phyloP scores from a whole-genome alignment of 2,797 vertebrate genomes.

The Melanotaenia boesemani region DNA sequence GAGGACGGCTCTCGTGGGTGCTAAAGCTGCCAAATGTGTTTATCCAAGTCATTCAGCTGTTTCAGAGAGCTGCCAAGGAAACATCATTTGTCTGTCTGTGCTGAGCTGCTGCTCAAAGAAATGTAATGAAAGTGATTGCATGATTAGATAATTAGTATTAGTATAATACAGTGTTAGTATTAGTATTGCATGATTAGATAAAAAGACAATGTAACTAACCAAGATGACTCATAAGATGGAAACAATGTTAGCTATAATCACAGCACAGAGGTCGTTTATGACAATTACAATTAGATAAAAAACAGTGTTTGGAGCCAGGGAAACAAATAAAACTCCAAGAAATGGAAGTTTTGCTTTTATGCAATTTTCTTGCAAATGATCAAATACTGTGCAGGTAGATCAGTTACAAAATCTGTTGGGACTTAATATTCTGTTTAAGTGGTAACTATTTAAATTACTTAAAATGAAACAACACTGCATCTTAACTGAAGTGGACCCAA shows the following conservation, averaged over 20 bases:
- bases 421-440: no score
- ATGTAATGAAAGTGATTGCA: slow-evolving; percentile 24
- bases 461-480: no score
- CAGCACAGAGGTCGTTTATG: slow-evolving; percentile 2
- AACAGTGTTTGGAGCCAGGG: no score
- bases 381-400: no score
- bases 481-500: no score
- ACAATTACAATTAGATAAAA: not conserved
- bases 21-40: slow-evolving; percentile 75
- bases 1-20: slow-evolving; percentile 54
- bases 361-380: no score
- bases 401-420: no score
- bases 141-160: no score
- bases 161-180: no score
- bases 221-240: not conserved
- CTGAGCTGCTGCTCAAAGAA: slow-evolving; percentile 17
- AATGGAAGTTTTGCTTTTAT: no score
- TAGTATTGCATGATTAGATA: slow-evolving; percentile 38
- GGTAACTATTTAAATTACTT: no score
- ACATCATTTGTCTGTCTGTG: slow-evolving; percentile 53
- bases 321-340: no score
- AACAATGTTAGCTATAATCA: not conserved
- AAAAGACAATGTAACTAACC: slow-evolving; percentile 2
- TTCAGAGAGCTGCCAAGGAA: slow-evolving; percentile 61
- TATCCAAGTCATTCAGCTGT: slow-evolving; percentile 66